phyloP scores from a whole-genome alignment of 2,888 invertebrate genomes.

The Minunthozetes semirufus region DNA sequence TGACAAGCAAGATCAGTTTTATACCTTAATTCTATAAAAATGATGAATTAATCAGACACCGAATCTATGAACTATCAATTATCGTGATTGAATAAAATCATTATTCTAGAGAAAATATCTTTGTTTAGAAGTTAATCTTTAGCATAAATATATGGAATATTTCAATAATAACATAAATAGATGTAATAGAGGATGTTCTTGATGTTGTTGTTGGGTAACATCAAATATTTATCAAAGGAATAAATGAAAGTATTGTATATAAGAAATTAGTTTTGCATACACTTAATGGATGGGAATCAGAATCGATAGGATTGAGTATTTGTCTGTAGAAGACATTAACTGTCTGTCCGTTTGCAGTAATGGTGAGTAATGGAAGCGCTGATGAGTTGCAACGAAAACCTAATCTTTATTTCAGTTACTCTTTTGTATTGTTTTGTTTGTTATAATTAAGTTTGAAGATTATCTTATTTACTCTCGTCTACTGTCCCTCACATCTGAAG shows the following conservation, averaged over 20 bases:
- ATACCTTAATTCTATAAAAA: too few species aligned
- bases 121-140: too few species aligned
- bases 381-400: not conserved
- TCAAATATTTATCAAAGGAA: not conserved
- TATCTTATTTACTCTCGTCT: not conserved
- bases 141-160: too few species aligned
- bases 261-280: not conserved
- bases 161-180: too few species aligned
- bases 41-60: too few species aligned
- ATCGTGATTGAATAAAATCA: too few species aligned
- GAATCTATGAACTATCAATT: too few species aligned
- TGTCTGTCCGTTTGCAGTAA: not conserved
- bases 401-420: not conserved
- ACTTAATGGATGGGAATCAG: too few species aligned
- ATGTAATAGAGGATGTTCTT: not conserved
- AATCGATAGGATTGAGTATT: not conserved
- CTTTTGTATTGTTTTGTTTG: not conserved
- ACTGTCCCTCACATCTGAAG: not conserved
- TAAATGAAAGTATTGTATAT: not conserved
- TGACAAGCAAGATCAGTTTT: too few species aligned
- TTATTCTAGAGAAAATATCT: too few species aligned
- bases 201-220: not conserved
- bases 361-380: not conserved
- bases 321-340: not conserved
- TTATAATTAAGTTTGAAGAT: conserved; percentile 16